These are phyloP conservation scores for Panulirus ornatus DNA, from an alignment of 1,140 invertebrate genomes.

Conservation along the genomic window DNA sequence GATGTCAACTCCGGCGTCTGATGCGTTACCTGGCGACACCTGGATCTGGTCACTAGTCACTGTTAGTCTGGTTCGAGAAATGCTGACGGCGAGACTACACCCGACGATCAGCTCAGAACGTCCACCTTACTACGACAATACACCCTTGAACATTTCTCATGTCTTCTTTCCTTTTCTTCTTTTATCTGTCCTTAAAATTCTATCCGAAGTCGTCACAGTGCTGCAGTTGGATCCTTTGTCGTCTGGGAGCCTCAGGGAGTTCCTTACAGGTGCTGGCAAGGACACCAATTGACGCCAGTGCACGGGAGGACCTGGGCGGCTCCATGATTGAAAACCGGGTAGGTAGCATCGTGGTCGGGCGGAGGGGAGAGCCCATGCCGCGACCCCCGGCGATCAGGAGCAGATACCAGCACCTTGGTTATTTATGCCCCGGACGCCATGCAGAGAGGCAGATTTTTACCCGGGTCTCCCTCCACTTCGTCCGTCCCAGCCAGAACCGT, in stretches of 20 bases:
- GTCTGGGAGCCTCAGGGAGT: background rate
- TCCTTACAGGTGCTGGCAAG: background rate
- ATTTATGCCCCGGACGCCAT: conserved; percentile 68
- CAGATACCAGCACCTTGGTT: conserved; percentile 71
- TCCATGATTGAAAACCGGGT: conserved; percentile 48
- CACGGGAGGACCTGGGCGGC: conserved; percentile 35
- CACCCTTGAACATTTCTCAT: too few species aligned
- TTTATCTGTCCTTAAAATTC: too few species aligned
- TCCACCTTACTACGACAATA: too few species aligned
- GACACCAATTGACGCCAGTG: background rate
- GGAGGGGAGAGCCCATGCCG: conserved; percentile 57
- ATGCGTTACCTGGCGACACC: too few species aligned
- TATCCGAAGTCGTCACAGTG: background rate
- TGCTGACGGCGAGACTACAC: too few species aligned
- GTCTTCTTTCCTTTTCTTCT: too few species aligned
- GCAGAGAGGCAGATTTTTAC: conserved; percentile 64
- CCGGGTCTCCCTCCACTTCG: conserved; percentile 20
- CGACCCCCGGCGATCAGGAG: conserved; percentile 65
- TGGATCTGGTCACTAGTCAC: too few species aligned
- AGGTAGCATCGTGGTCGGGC: conserved; percentile 29
- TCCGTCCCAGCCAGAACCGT: conserved; percentile 4
- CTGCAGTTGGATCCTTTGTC: background rate
- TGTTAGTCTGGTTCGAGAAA: too few species aligned
- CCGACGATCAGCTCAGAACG: too few species aligned
- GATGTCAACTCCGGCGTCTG: too few species aligned